Evolutionary conservation across 1,140 invertebrate species (phyloP), one percentile per base, ranked within the genome.

Genomic region (Zaprionus lachaisei): DNA sequence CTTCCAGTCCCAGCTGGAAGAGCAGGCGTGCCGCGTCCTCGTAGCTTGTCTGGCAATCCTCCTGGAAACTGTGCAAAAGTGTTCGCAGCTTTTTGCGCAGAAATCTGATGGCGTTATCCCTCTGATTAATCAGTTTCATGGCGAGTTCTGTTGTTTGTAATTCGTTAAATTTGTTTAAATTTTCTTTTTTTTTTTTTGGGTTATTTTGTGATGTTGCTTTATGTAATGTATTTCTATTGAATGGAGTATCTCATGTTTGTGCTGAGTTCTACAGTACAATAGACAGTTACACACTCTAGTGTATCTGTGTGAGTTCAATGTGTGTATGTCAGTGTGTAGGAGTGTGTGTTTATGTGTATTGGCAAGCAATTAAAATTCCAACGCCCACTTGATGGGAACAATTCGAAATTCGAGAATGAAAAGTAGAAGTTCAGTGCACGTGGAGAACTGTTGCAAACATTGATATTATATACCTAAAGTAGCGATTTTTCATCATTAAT

Each of bases 61-160:
- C 41, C 47, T 72, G 34, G n/a, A 77, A 72, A 15, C 74, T 55
- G 0, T 26, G 15, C 41, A 62, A 5, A 17, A 77, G 38, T 2
- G 57, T 62, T n/a, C 26, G 49, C 24, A 77, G 26, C 41, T 73
- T 73, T 24, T 24, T 31, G 2, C 24, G 37, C 41, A 77, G 20
- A 47, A 51, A 57, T 7, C 31, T 12, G 0, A 77, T 22, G 2
- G 70, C 74, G 3, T 38, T 38, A 9, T 63, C 41, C 11, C 74
- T 70, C 11, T 73, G 49, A 26, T 77, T 67, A 17, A 67, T 11
- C 17, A 56, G 14, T 28, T 51, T 73, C 70, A 77, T 77, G 2
- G 17, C 34, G 6, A 26, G 24, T 17, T 37, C 20, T 24, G 1
- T 15, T 15, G 12, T 4, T 15, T 15, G 12, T n/a, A 14, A 5